Evolutionary conservation across 1,140 invertebrate species (phyloP), one percentile per base, ranked within the genome.

Genomic region (Leptopilina boulardi): DNA sequence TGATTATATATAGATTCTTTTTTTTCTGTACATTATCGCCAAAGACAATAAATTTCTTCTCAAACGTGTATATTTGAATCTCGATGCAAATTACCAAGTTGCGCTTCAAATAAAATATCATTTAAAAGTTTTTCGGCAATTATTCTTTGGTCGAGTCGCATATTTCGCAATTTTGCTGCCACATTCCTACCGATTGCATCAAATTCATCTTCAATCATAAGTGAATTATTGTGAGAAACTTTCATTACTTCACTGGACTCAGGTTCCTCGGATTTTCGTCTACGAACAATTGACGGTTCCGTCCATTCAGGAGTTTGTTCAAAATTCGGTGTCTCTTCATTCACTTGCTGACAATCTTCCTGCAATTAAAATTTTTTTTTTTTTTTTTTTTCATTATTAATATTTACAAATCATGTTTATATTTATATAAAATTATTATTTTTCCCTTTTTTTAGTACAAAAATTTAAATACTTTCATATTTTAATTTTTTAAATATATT

Each of bases 101-200:
- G 90, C 71, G 89, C 90, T 77, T 91, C 89, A 75, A 91, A 91
- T 19, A 91, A 79, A 77, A 91, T 89, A 77, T 91, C 89, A 79
- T 90, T 91, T n/a, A 91, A 71, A 47, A 91, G 77, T 82, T 91
- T 91, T 66, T 91, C 89, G 21, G 89, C 89, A 71, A 91, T 87
- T 80, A 91, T 91, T 85, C 89, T 88, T 82, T 91, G 90, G 73
- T 91, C 89, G 34, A 89, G n/a, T 75, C 88, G 80, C 89, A 91
- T 91, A 76, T 88, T 89, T 73, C 90, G 85, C 18, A 91, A 81
- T 82, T 91, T 91, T 4, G 89, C 89, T 19, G 90, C 90, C 38
- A 91, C 89, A 77, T 91, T 91, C 47, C 87, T 82, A 30, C 90
- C 90, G 77, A 91, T 89, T 1, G 90, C 90, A 76, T 91, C 90